A percentile compares a stretch with the other conserved stretches of the same genome.
phyloP scores from a whole-genome alignment of 2,797 vertebrate species.

The Leuciscus waleckii region DNA sequence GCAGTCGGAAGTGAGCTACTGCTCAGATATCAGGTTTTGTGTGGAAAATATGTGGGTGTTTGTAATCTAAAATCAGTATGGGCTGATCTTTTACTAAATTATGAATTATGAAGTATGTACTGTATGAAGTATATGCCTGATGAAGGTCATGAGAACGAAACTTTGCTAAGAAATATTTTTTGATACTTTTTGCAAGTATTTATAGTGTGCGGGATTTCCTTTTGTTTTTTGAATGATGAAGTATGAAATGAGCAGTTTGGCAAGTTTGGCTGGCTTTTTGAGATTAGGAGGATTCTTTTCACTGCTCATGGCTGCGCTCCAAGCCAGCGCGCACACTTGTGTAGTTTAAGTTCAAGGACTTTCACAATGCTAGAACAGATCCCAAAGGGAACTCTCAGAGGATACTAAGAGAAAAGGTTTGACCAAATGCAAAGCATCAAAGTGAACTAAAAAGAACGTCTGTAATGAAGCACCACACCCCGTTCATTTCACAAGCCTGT shows the following conservation, averaged over 20 bases:
- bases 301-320: conserved; percentile 14
- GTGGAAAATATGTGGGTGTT: not conserved
- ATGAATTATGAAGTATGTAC: no score
- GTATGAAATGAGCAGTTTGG: conserved; percentile 27
- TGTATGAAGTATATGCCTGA: no score
- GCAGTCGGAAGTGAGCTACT: not conserved
- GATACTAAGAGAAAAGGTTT: conserved; percentile 32
- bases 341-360: conserved; percentile 46
- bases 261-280: conserved; percentile 7
- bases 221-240: not conserved
- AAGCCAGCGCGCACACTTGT: conserved; percentile 5
- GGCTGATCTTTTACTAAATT: conserved; percentile 12
- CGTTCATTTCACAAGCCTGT: not conserved
- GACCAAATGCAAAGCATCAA: conserved; percentile 23
- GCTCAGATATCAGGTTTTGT: not conserved
- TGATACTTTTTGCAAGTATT: no score
- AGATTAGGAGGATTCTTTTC: conserved; percentile 34
- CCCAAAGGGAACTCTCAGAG: conserved; percentile 27
- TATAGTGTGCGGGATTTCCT: no score
- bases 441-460: conserved; percentile 12
- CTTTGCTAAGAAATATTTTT: no score
- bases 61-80: conserved; percentile 3
- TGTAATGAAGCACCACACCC: conserved; percentile 13
- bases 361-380: conserved; percentile 41
- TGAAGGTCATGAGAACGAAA: no score